Evolutionary conservation across 1,140 invertebrate genomes (phyloP).

Genomic region (Scaptodrosophila lebanonensis): DNA sequence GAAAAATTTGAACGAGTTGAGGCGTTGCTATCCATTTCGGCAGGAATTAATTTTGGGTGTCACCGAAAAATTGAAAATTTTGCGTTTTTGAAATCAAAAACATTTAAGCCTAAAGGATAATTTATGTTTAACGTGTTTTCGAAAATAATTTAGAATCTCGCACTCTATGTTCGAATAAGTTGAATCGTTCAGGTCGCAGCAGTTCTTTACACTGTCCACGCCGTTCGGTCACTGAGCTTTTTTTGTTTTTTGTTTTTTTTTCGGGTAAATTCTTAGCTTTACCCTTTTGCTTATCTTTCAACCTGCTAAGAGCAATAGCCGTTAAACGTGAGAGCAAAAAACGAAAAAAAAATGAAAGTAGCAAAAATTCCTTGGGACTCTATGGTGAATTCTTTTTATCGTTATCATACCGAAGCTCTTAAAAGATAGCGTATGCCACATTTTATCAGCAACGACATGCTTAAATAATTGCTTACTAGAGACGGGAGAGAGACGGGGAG

Average conservation of each 20-base stretch:
- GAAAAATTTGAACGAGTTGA: constrained; percentile 62
- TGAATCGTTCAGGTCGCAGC: background rate
- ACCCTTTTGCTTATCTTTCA: constrained; percentile 2
- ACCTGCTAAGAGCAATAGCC: constrained; percentile 18
- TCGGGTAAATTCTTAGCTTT: constrained; percentile 13
- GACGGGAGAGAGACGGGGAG: no score
- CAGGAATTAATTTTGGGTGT: background rate
- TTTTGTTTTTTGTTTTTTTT: constrained; percentile 8
- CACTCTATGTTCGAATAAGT: background rate
- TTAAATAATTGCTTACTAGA: no score
- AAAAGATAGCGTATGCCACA: constrained; percentile 23
- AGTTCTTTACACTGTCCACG: constrained; percentile 36
- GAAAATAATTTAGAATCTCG: background rate
- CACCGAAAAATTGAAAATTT: constrained; percentile 13
- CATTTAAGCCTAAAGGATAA: constrained; percentile 6
- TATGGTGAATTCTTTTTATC: constrained; percentile 70
- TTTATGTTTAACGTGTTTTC: background rate
- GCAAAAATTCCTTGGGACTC: constrained; percentile 35
- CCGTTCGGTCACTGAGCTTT: constrained; percentile 45
- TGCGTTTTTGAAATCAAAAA: constrained; percentile 5
- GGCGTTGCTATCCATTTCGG: constrained; percentile 53
- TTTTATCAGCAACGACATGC: constrained; percentile 1
- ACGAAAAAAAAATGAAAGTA: constrained; percentile 44
- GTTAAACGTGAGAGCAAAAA: constrained; percentile 4
- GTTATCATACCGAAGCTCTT: constrained; percentile 39